These are phyloP conservation scores for Gymnothorax reevesii DNA, from an alignment of 2,797 vertebrate genomes.

Conservation along the genomic window DNA sequence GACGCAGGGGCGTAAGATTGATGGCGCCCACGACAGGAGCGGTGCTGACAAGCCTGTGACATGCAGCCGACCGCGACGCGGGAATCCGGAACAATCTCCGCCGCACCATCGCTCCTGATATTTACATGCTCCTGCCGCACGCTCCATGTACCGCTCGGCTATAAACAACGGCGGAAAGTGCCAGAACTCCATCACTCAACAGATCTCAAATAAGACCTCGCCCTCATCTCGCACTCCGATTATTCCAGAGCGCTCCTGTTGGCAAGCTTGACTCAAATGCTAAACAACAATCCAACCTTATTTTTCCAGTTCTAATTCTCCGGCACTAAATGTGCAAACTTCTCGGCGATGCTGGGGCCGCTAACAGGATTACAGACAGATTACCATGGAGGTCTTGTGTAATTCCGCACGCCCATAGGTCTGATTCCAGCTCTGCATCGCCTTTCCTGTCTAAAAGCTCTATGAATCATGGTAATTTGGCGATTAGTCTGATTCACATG, in stretches of 20 bases:
- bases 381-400: background rate
- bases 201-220: background rate
- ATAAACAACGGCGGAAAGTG: slow-evolving; percentile 2
- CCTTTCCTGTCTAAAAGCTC: background rate
- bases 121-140: background rate
- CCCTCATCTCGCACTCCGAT: background rate
- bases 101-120: background rate
- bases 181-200: background rate
- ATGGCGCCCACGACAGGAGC: background rate
- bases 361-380: background rate
- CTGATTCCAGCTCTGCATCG: background rate
- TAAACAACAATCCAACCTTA: background rate
- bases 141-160: too few species aligned
- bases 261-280: background rate
- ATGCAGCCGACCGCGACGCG: background rate
- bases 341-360: slow-evolving; percentile 7
- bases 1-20: background rate
- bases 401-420: background rate
- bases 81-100: background rate
- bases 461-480: background rate
- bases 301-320: background rate
- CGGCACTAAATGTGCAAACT: background rate
- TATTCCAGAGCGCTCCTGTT: too few species aligned
- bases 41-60: slow-evolving; percentile 1
- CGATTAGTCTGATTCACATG: slow-evolving; percentile 15